Evolutionary conservation across 1,140 invertebrate genomes (phyloP).

Genomic region (Matsumurasca onukii): DNA sequence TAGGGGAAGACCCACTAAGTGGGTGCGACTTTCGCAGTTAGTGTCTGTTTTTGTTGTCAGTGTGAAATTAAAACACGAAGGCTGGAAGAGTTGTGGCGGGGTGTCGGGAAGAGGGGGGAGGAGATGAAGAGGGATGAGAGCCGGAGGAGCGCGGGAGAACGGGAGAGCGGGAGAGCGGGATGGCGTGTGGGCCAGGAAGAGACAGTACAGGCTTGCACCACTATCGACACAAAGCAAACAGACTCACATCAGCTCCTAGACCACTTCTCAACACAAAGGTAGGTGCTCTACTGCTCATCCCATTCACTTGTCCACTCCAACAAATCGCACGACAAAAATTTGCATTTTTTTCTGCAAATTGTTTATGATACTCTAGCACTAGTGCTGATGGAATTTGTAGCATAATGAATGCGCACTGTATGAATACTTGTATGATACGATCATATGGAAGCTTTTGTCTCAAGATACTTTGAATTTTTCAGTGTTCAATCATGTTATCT

Average conservation of each 20-base stretch:
- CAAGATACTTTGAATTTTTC: too few species aligned
- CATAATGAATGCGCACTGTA: neutral
- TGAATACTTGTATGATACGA: neutral
- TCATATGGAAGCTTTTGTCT: too few species aligned
- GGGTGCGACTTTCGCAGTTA: too few species aligned
- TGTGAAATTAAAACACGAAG: neutral
- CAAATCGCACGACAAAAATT: neutral
- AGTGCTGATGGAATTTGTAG: neutral
- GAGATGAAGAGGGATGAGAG: neutral
- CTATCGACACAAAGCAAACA: conserved; percentile 17
- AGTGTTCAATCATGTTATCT: too few species aligned
- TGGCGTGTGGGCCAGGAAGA: conserved; percentile 10
- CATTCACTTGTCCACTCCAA: neutral
- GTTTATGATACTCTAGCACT: neutral
- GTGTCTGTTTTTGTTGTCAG: neutral
- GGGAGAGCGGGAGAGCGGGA: neutral
- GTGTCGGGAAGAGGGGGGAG: neutral
- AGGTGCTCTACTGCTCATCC: neutral
- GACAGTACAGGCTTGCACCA: conserved; percentile 11
- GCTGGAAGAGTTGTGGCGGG: too few species aligned
- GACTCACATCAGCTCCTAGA: neutral
- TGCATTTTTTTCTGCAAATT: neutral
- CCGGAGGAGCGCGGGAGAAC: neutral
- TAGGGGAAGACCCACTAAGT: too few species aligned
- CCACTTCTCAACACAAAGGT: neutral